phyloP scores from a whole-genome alignment of 2,113 vertebrate species.

The Lathamus discolor region DNA sequence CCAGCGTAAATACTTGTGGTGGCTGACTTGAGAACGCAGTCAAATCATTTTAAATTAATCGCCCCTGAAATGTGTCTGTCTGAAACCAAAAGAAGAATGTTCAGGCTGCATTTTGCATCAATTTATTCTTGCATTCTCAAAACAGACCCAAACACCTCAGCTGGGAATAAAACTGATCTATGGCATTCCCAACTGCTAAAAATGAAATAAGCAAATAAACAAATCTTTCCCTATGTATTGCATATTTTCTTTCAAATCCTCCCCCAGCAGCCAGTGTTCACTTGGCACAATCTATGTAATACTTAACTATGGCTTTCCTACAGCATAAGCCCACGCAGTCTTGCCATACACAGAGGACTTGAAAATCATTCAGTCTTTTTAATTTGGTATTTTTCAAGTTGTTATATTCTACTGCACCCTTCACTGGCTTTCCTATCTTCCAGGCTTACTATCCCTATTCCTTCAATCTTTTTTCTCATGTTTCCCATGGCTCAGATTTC shows the following conservation, averaged over 20 bases:
- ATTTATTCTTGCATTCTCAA: background rate
- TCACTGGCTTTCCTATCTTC: background rate
- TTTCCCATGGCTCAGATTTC: background rate
- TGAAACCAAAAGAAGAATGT: background rate
- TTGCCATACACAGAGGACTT: background rate
- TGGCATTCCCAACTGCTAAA: background rate
- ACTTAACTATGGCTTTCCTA: background rate
- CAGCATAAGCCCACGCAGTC: background rate
- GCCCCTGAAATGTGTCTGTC: background rate
- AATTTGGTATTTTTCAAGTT: background rate
- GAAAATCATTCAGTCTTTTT: background rate
- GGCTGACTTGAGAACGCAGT: background rate
- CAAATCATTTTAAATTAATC: background rate
- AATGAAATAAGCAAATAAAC: background rate
- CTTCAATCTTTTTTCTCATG: background rate
- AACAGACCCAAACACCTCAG: background rate
- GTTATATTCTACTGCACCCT: background rate
- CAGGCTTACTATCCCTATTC: background rate
- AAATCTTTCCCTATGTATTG: background rate
- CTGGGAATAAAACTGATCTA: background rate
- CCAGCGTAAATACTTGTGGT: background rate
- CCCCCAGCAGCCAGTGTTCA: background rate
- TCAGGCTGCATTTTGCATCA: background rate
- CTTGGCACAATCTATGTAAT: fast-evolving
- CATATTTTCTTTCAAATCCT: background rate